Evolutionary conservation across 1,140 invertebrate genomes (phyloP).

Genomic region (Trachelipus rathkii): DNA sequence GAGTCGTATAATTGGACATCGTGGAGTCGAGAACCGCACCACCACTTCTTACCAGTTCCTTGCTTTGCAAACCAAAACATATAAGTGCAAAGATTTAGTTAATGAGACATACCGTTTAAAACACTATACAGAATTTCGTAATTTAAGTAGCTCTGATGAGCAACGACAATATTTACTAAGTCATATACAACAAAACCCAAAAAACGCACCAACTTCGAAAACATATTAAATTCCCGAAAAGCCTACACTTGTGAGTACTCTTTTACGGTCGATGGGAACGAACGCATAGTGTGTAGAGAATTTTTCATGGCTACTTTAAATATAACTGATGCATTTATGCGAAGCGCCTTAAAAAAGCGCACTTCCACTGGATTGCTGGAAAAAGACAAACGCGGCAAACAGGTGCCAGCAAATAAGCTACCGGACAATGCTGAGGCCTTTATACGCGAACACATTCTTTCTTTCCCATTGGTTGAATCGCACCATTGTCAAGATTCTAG

Average conservation of each 20-base stretch:
- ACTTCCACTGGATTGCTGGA: not conserved
- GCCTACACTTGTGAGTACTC: not conserved
- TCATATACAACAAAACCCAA: too few relatives aligned
- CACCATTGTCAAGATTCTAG: not conserved
- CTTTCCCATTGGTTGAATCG: not conserved
- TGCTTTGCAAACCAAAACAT: too few relatives aligned
- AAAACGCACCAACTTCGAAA: too few relatives aligned
- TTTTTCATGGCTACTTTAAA: slow-evolving; percentile 1
- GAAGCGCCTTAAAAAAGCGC: not conserved
- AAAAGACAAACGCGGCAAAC: not conserved
- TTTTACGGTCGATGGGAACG: not conserved
- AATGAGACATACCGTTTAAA: too few relatives aligned
- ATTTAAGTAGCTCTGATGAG: too few relatives aligned
- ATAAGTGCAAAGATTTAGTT: too few relatives aligned
- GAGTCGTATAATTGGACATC: too few relatives aligned
- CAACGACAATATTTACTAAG: too few relatives aligned
- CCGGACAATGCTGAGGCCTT: not conserved
- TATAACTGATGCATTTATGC: not conserved
- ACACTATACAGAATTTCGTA: too few relatives aligned
- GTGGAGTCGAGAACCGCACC: too few relatives aligned
- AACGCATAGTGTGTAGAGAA: not conserved
- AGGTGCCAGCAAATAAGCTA: not conserved
- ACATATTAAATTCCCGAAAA: not conserved
- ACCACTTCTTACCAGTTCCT: too few relatives aligned
- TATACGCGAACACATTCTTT: not conserved